Base-by-base conservation (phyloP, 2,888 invertebrate species). In the Heliconius ethilla region DNA sequence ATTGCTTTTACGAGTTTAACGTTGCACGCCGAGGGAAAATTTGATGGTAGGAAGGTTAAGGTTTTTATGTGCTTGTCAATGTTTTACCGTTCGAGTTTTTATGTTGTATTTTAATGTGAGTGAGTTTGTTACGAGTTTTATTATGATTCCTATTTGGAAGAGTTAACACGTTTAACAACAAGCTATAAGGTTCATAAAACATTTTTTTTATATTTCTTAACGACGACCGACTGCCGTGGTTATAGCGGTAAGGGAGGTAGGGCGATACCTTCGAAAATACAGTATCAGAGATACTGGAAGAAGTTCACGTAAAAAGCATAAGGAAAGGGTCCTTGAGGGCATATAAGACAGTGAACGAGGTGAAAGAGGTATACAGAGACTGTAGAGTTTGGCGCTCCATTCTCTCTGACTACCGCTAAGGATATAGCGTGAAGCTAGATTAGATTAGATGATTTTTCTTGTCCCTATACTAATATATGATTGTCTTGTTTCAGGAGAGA, bases 401-500 rank as follows among this genome's bases (percentile, higher is more conserved):
- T n/a, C n/a, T n/a, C 59, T 59, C 59, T 59, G n/a, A 9, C 59
- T 59, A 59, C 2, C n/a, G n/a, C 33, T 33, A 33, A 7, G 33
- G 9, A 7, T 33, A 33, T 33, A 33, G 33, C 59, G 59, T 59
- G n/a, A 59, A 10, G n/a, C 59, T 59, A 59, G n/a, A 59, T n/a
- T n/a, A 59, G n/a, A n/a, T 59, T 11, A 59, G 3, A n/a, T n/a
- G 22, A 10, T 11, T 59, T n/a, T n/a, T n/a, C 59, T n/a, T n/a
- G n/a, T n/a, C 45, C 1, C 3, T 4, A 27, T 29, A 27, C 11
- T 63, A 74, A 63, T 22, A 74, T 18, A 6, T 22, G 40, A 10
- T 74, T 74, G 3, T 45, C 63, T 77, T 77, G 77, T 77, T 77
- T 67, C 95, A 97, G 97, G 96, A 83, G 97, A 98, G 89, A 98